Conservation (phyloP, 2,113 vertebrate species). For the Trogon surrucura region DNA sequence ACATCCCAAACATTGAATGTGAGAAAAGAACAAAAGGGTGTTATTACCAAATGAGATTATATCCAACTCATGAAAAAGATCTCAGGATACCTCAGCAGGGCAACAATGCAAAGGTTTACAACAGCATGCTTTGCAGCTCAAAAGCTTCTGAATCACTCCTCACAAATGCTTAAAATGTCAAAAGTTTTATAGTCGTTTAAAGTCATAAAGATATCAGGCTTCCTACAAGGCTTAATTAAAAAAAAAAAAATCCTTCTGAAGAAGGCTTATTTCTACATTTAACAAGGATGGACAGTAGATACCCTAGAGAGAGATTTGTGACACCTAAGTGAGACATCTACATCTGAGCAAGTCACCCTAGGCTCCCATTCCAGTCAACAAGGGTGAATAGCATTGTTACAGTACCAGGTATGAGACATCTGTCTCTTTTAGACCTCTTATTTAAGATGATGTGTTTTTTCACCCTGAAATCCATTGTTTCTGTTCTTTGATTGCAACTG, state of each 20-base stretch:
- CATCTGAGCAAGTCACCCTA: conserved; percentile 24
- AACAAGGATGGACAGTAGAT: conserved; percentile 24
- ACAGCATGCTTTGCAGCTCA: neutral
- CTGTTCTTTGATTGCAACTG: neutral
- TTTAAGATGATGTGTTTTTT: neutral
- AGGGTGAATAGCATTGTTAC: neutral
- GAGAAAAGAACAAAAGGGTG: neutral
- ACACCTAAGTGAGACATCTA: conserved; percentile 29
- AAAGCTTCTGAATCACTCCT: neutral
- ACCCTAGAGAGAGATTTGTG: conserved; percentile 15
- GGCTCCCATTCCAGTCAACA: conserved; percentile 15
- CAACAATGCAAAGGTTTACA: neutral
- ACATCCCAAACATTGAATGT: rapidly evolving
- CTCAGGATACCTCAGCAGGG: neutral
- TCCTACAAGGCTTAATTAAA: neutral
- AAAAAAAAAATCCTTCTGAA: neutral
- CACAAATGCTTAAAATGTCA: neutral
- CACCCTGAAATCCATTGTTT: neutral
- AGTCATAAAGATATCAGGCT: neutral
- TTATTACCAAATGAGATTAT: neutral
- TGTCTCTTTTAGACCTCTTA: conserved; percentile 16
- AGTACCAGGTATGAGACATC: neutral
- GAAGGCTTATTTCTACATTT: neutral
- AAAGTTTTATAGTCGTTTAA: neutral
- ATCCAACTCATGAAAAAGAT: neutral